Evolutionary conservation across 1,140 invertebrate genomes (phyloP), one percentile per base, ranked within the genome.

Genomic region (Drosophila nasuta): DNA sequence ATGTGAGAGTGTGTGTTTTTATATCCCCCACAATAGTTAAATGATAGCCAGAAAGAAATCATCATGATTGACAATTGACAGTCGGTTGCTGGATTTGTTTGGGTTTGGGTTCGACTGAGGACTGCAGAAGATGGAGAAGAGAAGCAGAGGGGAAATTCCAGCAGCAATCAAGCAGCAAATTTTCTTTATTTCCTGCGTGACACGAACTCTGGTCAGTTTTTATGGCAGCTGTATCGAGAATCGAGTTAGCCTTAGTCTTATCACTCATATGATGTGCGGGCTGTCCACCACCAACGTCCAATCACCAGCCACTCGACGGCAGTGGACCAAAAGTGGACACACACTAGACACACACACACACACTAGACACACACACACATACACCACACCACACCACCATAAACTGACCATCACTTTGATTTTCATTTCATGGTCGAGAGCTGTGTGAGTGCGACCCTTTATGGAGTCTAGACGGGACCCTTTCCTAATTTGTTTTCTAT

Each of bases 401-500:
- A 89, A 89, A 88, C 79, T 88, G 73, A 80, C 79, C 83, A 87
- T 80, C 83, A 77, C 80, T 77, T 67, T 77, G 83, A 88, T 82
- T 88, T 88, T 70, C 70, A 81, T 79, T 76, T 81, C 60, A 67
- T 75, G 59, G 58, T 33, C 54, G 13, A 35, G 35, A 25, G 20
- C 20, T 25, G 30, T 4, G 38, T 10, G 63, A 30, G 33, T 67
- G 77, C 20, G 20, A 3, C 54, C 66, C 57, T 59, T 86, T 72
- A 65, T 76, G 30, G 51, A 28, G 75, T 66, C 43, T 64, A 63
- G 77, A 68, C 52, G 30, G 58, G 81, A 87, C 83, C 83, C 83
- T 88, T 83, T 89, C 81, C 85, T 89, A 88, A 88, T 88, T 88
- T 89, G 81, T 89, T 89, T 89, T 88, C 83, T 75, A 88, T 88